Evolutionary conservation across 2,797 vertebrate species (phyloP).

Genomic region (Stomatorhinus walkeri): DNA sequence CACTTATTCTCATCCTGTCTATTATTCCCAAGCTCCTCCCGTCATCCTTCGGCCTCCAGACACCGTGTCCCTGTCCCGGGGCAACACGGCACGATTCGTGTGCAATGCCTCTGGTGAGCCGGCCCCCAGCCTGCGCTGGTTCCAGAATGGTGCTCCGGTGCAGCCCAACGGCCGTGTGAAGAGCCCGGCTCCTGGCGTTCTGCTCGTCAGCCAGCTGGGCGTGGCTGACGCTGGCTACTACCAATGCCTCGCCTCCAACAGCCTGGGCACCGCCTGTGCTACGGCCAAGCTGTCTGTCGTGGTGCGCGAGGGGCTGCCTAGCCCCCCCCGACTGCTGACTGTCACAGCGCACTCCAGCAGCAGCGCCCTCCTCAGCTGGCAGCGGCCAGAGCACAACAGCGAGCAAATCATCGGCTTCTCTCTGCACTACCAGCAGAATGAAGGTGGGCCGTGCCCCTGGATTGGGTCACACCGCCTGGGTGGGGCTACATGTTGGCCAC

Average conservation of each 20-base stretch:
- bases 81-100: constrained; percentile 88
- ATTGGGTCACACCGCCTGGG: not conserved
- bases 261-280: constrained; percentile 81
- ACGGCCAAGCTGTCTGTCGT: constrained; percentile 83
- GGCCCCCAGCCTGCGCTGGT: constrained; percentile 72
- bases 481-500: constrained; percentile 15
- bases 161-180: constrained; percentile 78
- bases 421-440: constrained; percentile 81
- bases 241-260: constrained; percentile 89
- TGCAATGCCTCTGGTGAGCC: constrained; percentile 90
- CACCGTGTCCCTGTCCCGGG: constrained; percentile 82
- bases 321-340: constrained; percentile 72
- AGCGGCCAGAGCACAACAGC: constrained; percentile 80
- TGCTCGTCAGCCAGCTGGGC: constrained; percentile 93
- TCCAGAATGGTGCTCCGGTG: constrained; percentile 78
- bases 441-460: constrained; percentile 56
- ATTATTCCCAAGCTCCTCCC: constrained; percentile 66
- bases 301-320: constrained; percentile 87
- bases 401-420: constrained; percentile 97
- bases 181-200: constrained; percentile 77
- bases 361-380: constrained; percentile 79
- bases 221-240: constrained; percentile 88
- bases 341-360: constrained; percentile 80
- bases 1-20: not conserved
- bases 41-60: constrained; percentile 85